Conservation (phyloP, 2,113 vertebrate genomes). For the Elephas maximus region DNA sequence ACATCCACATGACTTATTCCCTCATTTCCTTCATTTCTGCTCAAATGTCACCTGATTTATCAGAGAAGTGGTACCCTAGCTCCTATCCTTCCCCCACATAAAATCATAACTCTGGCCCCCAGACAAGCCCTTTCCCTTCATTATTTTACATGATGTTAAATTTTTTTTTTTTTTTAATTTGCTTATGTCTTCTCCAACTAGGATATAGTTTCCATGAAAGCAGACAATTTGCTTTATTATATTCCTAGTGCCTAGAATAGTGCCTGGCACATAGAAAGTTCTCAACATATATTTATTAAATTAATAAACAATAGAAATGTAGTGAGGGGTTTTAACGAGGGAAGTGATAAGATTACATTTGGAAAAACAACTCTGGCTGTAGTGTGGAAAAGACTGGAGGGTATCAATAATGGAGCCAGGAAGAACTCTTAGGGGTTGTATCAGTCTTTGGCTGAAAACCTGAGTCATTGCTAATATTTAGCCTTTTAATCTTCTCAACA, state of each 20-base stretch:
- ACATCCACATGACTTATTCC: background rate
- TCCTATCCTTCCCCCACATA: background rate
- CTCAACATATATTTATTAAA: background rate
- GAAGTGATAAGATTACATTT: background rate
- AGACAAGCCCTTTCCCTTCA: background rate
- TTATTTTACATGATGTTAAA: background rate
- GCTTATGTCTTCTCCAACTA: background rate
- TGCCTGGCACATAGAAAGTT: background rate
- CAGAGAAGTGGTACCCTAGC: background rate
- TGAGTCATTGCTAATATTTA: too few species aligned
- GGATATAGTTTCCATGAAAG: too few species aligned
- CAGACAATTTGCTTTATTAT: background rate
- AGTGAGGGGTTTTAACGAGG: background rate
- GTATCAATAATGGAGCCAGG: too few species aligned
- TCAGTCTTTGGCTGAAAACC: too few species aligned
- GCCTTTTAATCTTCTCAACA: too few species aligned
- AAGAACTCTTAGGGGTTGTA: too few species aligned
- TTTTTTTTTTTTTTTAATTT: background rate
- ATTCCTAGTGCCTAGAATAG: slow-evolving; percentile 18
- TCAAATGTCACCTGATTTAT: background rate
- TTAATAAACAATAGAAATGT: background rate
- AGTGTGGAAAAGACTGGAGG: background rate
- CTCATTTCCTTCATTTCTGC: background rate
- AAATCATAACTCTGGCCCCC: background rate
- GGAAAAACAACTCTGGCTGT: background rate